phyloP scores from a whole-genome alignment of 2,113 vertebrate genomes.

The Ptyas mucosa region DNA sequence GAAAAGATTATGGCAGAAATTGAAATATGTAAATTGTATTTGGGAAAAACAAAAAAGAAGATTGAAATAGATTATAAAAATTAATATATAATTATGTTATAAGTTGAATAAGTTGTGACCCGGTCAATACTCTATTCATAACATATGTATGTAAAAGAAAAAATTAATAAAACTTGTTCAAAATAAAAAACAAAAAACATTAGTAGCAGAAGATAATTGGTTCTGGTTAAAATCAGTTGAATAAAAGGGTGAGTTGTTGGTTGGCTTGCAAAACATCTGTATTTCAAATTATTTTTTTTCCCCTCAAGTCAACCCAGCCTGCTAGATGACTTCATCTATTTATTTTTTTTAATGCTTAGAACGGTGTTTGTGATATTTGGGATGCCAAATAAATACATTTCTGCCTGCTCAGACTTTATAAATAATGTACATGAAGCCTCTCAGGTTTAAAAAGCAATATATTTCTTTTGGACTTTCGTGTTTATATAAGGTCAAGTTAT shows the following conservation, averaged over 20 bases:
- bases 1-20: too few species aligned
- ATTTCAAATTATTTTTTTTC: neutral
- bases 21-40: too few species aligned
- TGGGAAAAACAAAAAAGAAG: too few species aligned
- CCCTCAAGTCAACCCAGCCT: neutral
- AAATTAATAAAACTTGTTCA: too few species aligned
- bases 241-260: neutral
- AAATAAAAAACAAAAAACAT: too few species aligned
- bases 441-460: neutral
- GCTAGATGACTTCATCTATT: neutral
- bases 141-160: too few species aligned
- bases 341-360: neutral
- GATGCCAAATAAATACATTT: neutral
- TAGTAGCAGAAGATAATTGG: neutral
- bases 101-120: too few species aligned
- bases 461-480: neutral
- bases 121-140: too few species aligned
- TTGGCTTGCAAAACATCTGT: neutral
- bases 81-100: too few species aligned
- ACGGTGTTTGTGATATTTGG: neutral
- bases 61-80: too few species aligned
- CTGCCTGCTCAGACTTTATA: neutral
- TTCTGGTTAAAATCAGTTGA: neutral
- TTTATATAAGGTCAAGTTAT: neutral
- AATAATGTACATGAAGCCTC: neutral